Conservation (phyloP, 2,888 invertebrate genomes). For the Scaptomyza parva region DNA sequence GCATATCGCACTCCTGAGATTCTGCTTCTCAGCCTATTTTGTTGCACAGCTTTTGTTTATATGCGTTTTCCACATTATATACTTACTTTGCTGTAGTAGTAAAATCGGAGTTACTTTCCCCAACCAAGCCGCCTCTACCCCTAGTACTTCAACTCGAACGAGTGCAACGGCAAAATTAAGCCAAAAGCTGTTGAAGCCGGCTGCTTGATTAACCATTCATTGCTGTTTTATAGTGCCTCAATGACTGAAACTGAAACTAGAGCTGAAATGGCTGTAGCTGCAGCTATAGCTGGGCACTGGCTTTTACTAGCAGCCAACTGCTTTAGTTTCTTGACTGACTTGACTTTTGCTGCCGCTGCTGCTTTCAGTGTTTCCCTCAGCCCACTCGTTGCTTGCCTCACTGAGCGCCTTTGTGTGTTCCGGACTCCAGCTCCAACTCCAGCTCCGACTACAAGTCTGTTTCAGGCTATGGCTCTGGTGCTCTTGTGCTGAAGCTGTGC, state of each 20-base stretch:
- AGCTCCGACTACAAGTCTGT: conserved; percentile 24
- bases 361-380: conserved; percentile 21
- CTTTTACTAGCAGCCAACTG: conserved; percentile 20
- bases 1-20: conserved; percentile 25
- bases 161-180: conserved; percentile 67
- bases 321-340: conserved; percentile 53
- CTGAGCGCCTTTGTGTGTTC: conserved; percentile 65
- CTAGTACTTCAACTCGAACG: conserved; percentile 32
- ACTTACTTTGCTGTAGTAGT: conserved; percentile 40
- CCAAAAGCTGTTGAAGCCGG: conserved; percentile 74
- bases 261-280: conserved; percentile 24
- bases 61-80: conserved; percentile 55
- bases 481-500: conserved; percentile 54
- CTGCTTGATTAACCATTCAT: conserved; percentile 78
- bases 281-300: conserved; percentile 19
- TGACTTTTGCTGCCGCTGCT: conserved; percentile 54
- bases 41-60: conserved; percentile 50
- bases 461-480: conserved; percentile 39
- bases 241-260: conserved; percentile 58
- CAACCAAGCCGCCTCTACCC: neutral
- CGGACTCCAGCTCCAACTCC: conserved; percentile 35
- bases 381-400: conserved; percentile 58
- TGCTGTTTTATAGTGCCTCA: conserved; percentile 76
- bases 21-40: conserved; percentile 62
- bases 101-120: conserved; percentile 37